Base-by-base conservation (phyloP, 2,113 vertebrate species). In the Electrona antarctica region DNA sequence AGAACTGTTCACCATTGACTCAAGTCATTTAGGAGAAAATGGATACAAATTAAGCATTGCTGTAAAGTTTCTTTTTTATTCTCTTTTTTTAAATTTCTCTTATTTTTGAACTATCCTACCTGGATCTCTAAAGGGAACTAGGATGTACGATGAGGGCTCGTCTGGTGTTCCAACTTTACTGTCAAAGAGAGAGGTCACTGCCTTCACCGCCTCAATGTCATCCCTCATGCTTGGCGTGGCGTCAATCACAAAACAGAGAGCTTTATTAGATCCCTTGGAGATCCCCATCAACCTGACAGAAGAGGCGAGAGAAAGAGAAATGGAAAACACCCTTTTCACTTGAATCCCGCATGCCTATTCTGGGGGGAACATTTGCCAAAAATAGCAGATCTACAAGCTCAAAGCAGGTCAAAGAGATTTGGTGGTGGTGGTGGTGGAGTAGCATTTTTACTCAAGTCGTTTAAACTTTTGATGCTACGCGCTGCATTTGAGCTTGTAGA, bases 101-200 rank as follows among this genome's bases (percentile, higher is more conserved):
- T 21, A 21, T 1, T 21, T 21, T 21, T 0, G 50, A 3, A 50
- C 64, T 10, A 12, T 48, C 66, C 14, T 61, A 91, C 91, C 85
- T 79, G 92, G 88, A 58, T 92, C 92, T 13, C 74, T 88, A 76
- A 93, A 92, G 0, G 88, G 79, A 7, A 91, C 84, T 3, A 91
- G 85, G 54, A 91, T 85, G 69, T 91, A 93, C 50, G 66, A 13
- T 0, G 85, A 83, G 4, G 90, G 89, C 45, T 85, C 75, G 0
- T 85, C 50, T 0, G 57, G 59, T 10, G 79, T 87, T 67, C 76
- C 86, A 21, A 58, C 73, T 12, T 75, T 12, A 6, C 11, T 77
- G 77, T 84, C 14, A 13, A 91, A 86, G 13, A 92, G 87, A 2
- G 70, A 54, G 0, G 85, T 77, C 7, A 87, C 78, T 0, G 0